A percentile compares a stretch with the other conserved stretches of the same genome.
phyloP scores from a whole-genome alignment of 1,140 invertebrate species.

The Polyergus mexicanus region DNA sequence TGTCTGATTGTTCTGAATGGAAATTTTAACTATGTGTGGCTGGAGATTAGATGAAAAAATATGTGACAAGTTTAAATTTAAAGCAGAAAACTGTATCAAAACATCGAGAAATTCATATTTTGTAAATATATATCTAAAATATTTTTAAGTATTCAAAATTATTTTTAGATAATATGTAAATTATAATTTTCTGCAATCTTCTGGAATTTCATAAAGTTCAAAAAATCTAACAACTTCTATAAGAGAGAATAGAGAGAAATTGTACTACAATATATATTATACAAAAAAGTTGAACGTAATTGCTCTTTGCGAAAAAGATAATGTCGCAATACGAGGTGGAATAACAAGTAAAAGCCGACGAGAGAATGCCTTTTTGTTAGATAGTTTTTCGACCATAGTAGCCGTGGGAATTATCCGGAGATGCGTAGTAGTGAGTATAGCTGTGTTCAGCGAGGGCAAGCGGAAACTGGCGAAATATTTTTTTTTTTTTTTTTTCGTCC shows the following conservation, averaged over 20 bases:
- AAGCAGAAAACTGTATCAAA: background rate
- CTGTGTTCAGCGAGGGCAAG: background rate
- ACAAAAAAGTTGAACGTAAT: background rate
- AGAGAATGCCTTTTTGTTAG: constrained; percentile 11
- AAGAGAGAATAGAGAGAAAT: too few species aligned
- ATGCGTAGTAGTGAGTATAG: constrained; percentile 3
- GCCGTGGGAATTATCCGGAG: constrained; percentile 17
- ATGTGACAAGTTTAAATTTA: background rate
- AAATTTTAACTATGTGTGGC: background rate
- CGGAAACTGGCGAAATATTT: background rate
- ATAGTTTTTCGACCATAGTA: constrained; percentile 38
- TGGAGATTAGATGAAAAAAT: background rate
- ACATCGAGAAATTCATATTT: background rate
- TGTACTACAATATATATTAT: too few species aligned
- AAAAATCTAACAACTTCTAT: background rate
- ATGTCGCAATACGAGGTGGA: background rate
- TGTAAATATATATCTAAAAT: background rate
- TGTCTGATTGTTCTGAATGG: background rate
- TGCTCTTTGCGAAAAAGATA: background rate
- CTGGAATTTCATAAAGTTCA: too few species aligned
- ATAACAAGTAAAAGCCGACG: constrained; percentile 29
- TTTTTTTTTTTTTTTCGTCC: constrained; percentile 1
- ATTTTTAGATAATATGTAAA: too few species aligned
- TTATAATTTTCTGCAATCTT: background rate
- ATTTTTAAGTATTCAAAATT: background rate